Base-by-base conservation (phyloP, 2,888 invertebrate species). In the Limnephilus lunatus region DNA sequence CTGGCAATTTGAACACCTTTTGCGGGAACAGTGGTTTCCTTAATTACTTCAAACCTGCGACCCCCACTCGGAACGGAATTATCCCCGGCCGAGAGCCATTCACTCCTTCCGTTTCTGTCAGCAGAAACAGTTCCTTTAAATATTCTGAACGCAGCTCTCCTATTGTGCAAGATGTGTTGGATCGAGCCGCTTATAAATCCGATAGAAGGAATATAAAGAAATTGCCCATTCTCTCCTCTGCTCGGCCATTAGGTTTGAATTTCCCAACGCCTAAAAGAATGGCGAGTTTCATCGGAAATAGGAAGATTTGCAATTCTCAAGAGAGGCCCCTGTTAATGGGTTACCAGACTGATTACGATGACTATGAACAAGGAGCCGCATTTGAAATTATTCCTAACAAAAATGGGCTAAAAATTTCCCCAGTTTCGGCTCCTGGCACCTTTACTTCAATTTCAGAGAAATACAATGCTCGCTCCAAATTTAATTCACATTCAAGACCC, bases 341-440 rank as follows among this genome's bases (percentile, higher is more conserved):
- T 14, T 92, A 94, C 85, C 93, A 94, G 90, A 93, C 93, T 48
- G 93, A 92, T 90, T 91, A 92, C 30, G 92, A 94, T 93, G 93
- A 93, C 92, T 94, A 94, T 39, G 94, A 94, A 93, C 94, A 93
- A 39, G 95, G 95, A 94, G 95, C 95, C 5, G 95, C 95, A 91
- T 95, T 95, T 90, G 95, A 95, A 94, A 96, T 96, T 87, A 95
- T 96, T 88, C 96, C 96, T 81, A 95, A 96, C 94, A 96, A 96
- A 94, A 96, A 96, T 93, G 97, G 96, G 82, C 94, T 97, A 14
- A 96, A 96, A 94, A 96, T 97, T 92, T 96, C 96, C 90, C 96
- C 97, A 5, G 94, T 95, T 90, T 94, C 94, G 95, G 95, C 89
- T 95, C 95, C 94, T 95, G 95, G 94, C 95, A 15, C 88, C 25